Evolutionary conservation across 1,140 invertebrate genomes (phyloP).

Genomic region (Drosophila sulfurigaster): DNA sequence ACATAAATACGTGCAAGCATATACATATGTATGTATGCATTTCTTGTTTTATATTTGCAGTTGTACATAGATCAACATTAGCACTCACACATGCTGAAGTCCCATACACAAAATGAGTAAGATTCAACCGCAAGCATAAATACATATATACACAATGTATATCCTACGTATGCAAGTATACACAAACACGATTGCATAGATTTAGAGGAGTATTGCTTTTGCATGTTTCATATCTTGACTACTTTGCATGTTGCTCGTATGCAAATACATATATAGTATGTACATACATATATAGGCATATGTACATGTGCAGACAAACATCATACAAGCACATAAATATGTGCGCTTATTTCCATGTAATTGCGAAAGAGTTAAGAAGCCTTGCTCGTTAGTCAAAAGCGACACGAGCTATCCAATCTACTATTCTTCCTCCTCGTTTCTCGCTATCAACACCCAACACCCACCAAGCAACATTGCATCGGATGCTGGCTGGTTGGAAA

Average conservation of each 20-base stretch:
- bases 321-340: slow-evolving; percentile 6
- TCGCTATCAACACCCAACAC: neutral
- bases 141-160: no score
- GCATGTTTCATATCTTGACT: neutral
- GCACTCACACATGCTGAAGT: no score
- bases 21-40: no score
- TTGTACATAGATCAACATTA: no score
- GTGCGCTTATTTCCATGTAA: slow-evolving; percentile 44
- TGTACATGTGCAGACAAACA: neutral
- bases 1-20: neutral
- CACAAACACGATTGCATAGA: neutral
- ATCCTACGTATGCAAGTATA: neutral
- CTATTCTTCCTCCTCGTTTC: slow-evolving; percentile 5
- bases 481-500: slow-evolving; percentile 14
- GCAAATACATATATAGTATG: neutral
- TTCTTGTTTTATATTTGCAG: no score
- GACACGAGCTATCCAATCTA: slow-evolving; percentile 36
- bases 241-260: neutral
- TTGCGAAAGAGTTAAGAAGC: slow-evolving; percentile 65
- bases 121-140: no score
- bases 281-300: neutral
- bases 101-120: no score
- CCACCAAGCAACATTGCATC: neutral
- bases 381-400: slow-evolving; percentile 62
- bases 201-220: neutral